Evolutionary conservation across 2,797 vertebrate species (phyloP).

Genomic region (Echeneis naucrates): DNA sequence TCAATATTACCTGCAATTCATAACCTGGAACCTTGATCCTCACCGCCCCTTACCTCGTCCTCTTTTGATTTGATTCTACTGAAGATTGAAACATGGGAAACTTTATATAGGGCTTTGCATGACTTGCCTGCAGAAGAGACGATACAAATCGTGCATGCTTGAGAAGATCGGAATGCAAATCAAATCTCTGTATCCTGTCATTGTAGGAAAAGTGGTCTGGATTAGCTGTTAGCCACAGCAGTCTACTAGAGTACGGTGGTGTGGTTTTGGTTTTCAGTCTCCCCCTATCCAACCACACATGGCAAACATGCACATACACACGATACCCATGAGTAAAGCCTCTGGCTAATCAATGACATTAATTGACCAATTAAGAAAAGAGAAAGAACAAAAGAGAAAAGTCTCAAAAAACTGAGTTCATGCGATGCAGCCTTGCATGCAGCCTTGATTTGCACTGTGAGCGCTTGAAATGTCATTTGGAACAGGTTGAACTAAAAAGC

Average conservation of each 20-base stretch:
- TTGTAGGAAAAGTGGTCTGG: conserved; percentile 21
- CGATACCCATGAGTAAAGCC: conserved; percentile 25
- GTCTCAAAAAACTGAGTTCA: conserved; percentile 15
- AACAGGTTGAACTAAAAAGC: not conserved
- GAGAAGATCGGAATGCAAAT: conserved; percentile 38
- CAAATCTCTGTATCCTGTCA: conserved; percentile 23
- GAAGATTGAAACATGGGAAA: conserved; percentile 56
- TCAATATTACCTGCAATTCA: conserved; percentile 62
- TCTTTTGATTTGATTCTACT: conserved; percentile 56
- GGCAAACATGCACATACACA: not conserved
- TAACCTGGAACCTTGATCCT: conserved; percentile 61
- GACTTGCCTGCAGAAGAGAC: conserved; percentile 31
- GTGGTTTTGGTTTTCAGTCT: conserved; percentile 42
- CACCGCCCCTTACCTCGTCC: conserved; percentile 40
- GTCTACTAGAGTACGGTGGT: conserved; percentile 26
- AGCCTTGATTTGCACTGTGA: conserved; percentile 5
- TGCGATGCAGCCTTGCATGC: not conserved
- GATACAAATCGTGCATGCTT: conserved; percentile 47
- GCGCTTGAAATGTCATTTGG: not conserved
- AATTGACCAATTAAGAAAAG: conserved; percentile 59
- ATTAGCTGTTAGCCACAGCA: conserved; percentile 35
- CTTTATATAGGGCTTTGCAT: conserved; percentile 51
- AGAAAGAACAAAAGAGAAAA: conserved; percentile 36
- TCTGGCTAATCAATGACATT: conserved; percentile 49
- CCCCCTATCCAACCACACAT: not conserved